Evolutionary conservation across 2,113 vertebrate species (phyloP).

Genomic region (Tonatia bakeri): DNA sequence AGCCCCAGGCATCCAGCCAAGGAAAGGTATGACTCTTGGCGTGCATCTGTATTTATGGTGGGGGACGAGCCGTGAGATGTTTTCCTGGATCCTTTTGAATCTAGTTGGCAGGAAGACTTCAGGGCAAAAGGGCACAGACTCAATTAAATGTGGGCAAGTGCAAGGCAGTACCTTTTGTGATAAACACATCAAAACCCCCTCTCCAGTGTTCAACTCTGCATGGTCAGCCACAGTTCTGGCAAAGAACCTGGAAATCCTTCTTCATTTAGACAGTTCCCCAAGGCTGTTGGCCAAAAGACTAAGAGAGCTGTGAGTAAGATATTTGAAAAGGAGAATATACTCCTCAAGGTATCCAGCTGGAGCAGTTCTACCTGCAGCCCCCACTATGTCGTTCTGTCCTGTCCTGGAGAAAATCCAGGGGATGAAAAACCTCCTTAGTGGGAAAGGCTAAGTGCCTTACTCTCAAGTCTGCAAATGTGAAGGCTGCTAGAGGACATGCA

Average conservation of each 20-base stretch:
- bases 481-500: not conserved
- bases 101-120: slow-evolving; percentile 62
- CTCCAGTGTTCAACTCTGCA: slow-evolving; percentile 49
- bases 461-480: not conserved
- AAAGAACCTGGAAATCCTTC: slow-evolving; percentile 64
- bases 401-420: not conserved
- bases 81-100: slow-evolving; percentile 49
- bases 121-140: slow-evolving; percentile 65
- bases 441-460: not conserved
- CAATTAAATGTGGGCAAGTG: slow-evolving; percentile 63
- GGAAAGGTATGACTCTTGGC: not conserved
- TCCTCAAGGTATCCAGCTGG: not conserved
- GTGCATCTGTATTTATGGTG: not conserved
- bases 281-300: slow-evolving; percentile 65
- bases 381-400: not conserved
- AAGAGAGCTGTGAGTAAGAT: slow-evolving; percentile 37
- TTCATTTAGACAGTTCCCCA: slow-evolving; percentile 67
- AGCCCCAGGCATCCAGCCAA: slow-evolving; percentile 7
- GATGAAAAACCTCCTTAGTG: not conserved
- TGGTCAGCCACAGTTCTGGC: slow-evolving; percentile 69
- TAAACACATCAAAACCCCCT: slow-evolving; percentile 59
- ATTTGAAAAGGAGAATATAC: not conserved
- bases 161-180: slow-evolving; percentile 68
- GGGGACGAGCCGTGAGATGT: not conserved
- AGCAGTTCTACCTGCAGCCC: not conserved